Evolutionary conservation across 1,140 invertebrate genomes (phyloP), one percentile per base, ranked within the genome.

Genomic region (Drosophila rufa): DNA sequence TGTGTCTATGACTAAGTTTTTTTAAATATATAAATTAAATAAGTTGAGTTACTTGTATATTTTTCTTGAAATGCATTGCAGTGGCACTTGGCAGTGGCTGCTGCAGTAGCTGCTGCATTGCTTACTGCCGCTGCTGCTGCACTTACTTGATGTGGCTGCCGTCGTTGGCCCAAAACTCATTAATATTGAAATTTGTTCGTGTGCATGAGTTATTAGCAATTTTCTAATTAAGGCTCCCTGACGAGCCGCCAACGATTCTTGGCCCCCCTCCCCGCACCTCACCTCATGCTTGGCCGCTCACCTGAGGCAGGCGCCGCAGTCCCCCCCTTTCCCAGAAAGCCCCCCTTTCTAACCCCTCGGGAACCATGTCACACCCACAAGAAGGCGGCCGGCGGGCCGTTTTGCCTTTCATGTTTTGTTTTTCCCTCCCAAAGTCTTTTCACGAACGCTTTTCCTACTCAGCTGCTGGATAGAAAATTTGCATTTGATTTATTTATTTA

Each of bases 111-210:
- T 73, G 14, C 19, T 45, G 33, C 4, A 36, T 9, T 66, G 71
- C 7, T 66, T 36, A 58, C 22, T 38, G 65, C 7, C 40, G 59
- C 9, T 70, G 58, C 22, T 58, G 61, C 25, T 53, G 58, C 19
- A 61, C 62, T 14, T 45, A 67, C 22, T 22, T 45, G 70, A 30
- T 59, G 67, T 17, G 61, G 69, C 45, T 58, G 78, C 46, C 61
- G 82, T 47, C 43, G 50, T 53, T 82, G 68, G 59, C 86, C 75
- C 74, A 70, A 90, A 90, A 90, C 86, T 90, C 85, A 90, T 90
- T 90, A 90, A 90, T 90, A 90, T 90, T 90, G 86, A 90, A 90
- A 91, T 90, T 90, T 90, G 85, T 91, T 90, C 85, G 86, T 90
- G 85, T 90, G 86, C 85, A 91, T 91, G 86, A 90, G 85, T 91